These are phyloP conservation scores for Galbula dea DNA, from an alignment of 2,113 vertebrate species.

Conservation along the genomic window DNA sequence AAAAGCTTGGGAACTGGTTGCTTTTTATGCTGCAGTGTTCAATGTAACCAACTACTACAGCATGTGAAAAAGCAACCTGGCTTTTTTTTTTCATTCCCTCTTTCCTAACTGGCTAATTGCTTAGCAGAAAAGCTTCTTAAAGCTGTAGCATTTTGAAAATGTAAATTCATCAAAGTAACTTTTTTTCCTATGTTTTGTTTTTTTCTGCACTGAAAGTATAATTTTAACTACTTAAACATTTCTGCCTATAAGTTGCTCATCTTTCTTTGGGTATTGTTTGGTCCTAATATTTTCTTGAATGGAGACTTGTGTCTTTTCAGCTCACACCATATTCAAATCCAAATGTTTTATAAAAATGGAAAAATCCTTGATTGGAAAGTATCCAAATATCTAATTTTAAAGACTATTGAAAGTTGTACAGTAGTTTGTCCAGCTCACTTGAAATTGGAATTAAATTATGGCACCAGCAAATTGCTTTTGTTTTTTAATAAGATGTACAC, in stretches of 20 bases:
- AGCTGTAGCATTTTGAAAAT: constrained; percentile 28
- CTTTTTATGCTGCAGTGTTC: constrained; percentile 18
- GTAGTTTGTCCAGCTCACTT: constrained; percentile 67
- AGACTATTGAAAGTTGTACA: constrained; percentile 51
- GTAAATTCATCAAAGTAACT: constrained; percentile 1
- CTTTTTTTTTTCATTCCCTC: background rate
- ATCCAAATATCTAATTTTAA: constrained; percentile 57
- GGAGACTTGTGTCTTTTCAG: constrained; percentile 60
- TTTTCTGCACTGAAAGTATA: constrained; percentile 50
- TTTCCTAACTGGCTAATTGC: constrained; percentile 10
- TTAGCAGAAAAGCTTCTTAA: constrained; percentile 36
- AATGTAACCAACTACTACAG: background rate
- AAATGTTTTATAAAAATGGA: constrained; percentile 53
- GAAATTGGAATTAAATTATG: constrained; percentile 71
- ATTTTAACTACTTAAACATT: constrained; percentile 46
- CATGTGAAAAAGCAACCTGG: background rate
- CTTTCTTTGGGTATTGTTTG: constrained; percentile 58
- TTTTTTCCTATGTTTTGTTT: background rate
- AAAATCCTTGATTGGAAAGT: constrained; percentile 59
- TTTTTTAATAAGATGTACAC: constrained; percentile 79
- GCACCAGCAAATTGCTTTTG: constrained; percentile 79
- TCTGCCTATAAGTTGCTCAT: constrained; percentile 57
- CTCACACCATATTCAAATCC: constrained; percentile 60
- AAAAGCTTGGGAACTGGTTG: background rate
- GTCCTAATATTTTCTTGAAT: constrained; percentile 65